These are phyloP conservation scores for Megalonaias nervosa DNA, from an alignment of 1,140 invertebrate genomes.

Conservation along the genomic window DNA sequence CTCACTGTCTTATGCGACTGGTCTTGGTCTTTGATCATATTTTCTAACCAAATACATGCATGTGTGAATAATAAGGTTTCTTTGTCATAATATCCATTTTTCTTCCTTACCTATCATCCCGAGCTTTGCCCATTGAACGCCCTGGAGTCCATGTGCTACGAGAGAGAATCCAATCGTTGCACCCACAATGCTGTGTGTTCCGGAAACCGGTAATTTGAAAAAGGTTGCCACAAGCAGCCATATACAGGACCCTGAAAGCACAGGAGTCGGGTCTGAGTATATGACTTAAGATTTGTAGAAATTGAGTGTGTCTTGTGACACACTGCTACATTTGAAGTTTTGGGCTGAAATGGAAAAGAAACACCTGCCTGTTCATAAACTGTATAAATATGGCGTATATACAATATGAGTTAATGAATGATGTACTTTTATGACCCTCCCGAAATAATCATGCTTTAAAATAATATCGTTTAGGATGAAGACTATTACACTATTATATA, in stretches of 20 bases:
- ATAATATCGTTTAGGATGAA: too few species aligned
- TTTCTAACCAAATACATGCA: neutral
- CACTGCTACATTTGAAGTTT: too few species aligned
- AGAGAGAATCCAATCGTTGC: constrained; percentile 98
- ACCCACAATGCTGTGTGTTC: constrained; percentile 98
- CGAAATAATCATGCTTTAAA: too few species aligned
- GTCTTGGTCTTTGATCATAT: neutral
- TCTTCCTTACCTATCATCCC: constrained; percentile 82
- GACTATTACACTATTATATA: too few species aligned
- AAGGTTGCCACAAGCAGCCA: constrained; percentile 97
- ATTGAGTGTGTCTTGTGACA: too few species aligned
- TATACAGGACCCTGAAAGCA: constrained; percentile 82
- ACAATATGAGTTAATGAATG: too few species aligned
- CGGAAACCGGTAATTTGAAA: constrained; percentile 96
- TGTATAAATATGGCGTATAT: too few species aligned
- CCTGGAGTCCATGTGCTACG: constrained; percentile 88
- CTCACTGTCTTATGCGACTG: neutral
- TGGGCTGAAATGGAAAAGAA: too few species aligned
- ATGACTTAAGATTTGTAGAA: too few species aligned
- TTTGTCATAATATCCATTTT: neutral
- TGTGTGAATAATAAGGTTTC: neutral
- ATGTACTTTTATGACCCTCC: too few species aligned
- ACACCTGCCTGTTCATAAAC: too few species aligned
- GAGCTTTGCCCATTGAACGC: constrained; percentile 88
- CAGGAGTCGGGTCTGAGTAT: too few species aligned